Evolutionary conservation across 2,797 vertebrate species (phyloP), one percentile per base, ranked within the genome.

Genomic region (Crenuchus spilurus): DNA sequence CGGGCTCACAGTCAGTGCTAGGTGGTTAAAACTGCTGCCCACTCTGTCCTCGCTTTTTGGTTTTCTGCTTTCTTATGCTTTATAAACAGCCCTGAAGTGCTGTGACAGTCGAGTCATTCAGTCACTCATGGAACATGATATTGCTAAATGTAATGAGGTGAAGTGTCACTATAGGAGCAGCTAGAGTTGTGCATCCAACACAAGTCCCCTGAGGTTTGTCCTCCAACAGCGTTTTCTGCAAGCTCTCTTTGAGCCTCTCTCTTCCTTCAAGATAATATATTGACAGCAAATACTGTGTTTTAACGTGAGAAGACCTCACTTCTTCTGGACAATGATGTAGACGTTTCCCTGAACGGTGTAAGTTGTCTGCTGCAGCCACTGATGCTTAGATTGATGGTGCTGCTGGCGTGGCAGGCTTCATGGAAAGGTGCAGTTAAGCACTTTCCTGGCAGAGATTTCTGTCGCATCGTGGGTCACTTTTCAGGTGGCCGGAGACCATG

Each of bases 401-500:
- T 77, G 77, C 73, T 70, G 75, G 58, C 63, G 46, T 70, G 70
- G 75, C 72, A 77, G 51, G 65, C 73, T 74, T 55, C 48, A 66
- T 74, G 66, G 70, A 85, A 81, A 82, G 82, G 77, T 79, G 80
- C 70, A 46, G 74, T 81, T 83, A 82, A 83, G 80, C 84, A 84
- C 71, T 84, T 84, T 84, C 75, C 80, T 87, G 74, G 71, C 75
- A 78, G 76, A 74, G 76, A 81, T 79, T 78, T 80, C 76, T 64
- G 69, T 65, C 72, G 20, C 60, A 80, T 84, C 77, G 75, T 70
- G 75, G 82, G 78, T 85, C 80, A 84, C 76, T 84, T 80, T 81
- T 82, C 75, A 80, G 72, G 79, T 80, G 75, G 70, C 78, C 76
- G 54, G 68, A 79, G 78, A 81, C 76, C 73, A 55, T 83, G 78